Evolutionary conservation across 2,797 vertebrate genomes (phyloP), one percentile per base, ranked within the genome.

Genomic region (Uromys caudimaculatus): DNA sequence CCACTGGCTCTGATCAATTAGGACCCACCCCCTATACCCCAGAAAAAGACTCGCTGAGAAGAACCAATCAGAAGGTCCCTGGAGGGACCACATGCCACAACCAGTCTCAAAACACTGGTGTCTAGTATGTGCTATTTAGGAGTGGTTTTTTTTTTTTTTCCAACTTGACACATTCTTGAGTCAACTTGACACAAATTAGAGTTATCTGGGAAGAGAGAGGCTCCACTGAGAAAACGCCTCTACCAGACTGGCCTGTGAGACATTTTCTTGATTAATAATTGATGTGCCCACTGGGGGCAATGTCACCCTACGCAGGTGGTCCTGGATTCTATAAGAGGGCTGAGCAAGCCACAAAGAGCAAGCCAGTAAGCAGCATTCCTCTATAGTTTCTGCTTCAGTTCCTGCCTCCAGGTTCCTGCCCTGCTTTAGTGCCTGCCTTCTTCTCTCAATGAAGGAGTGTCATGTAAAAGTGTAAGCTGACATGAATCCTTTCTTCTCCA

Each of bases 51-150:
- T 24, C 1, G 1, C 1, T 10, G 38, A 62, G 44, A 13, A 58
- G 38, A n/a, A 44, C 23, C 69, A 23, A 10, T 1, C 10, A 32
- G n/a, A 79, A 75, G 64, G 38, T 19, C 24, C 54, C 54, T 8
- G 13, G 62, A 82, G 52, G 44, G 44, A 12, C 1, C 23, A 1
- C 3, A 1, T 9, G 27, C 23, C 3, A 0, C 0, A 6, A 64
- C 47, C 24, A 87, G 54, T 60, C 67, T 81, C 38, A 9, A 41
- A 82, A 44, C 60, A 24, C 41, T 35, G 19, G 41, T 67, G 10
- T 84, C 82, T 35, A 35, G 27, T 47, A 62, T 47, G 29, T 64
- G 62, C 32, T 50, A 50, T 21, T 24, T 64, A 21, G 29, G 16
- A 3, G 12, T 62, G 60, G 10, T 67, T 35, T 32, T 32, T 19